Base-by-base conservation (phyloP, 1,140 invertebrate genomes). In the Heliconius hermathena region DNA sequence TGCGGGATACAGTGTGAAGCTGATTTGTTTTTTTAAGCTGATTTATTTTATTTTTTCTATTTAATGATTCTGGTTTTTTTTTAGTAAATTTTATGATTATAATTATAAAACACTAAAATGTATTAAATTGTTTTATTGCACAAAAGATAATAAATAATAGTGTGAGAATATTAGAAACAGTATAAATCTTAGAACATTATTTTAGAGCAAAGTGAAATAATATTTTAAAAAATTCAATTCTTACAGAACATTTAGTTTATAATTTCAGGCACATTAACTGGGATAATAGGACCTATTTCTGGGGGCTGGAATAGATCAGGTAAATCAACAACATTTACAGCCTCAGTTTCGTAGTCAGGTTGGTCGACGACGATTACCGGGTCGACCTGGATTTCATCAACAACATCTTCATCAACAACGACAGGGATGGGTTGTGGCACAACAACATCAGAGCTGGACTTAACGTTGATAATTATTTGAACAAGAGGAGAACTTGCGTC, bases 381-480 rank as follows among this genome's bases (percentile, higher is more conserved):
- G 4, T 26, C 33, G n/a, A 52, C 49, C 11, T 66, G 22, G 11
- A 66, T 66, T 38, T 73, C 36, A 9, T 57, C 54, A 57, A 9
- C 54, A 22, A 57, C 54, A 57, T 57, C 8, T 0, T 57, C 54
- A 57, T n/a, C 54, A 26, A 83, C 82, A 46, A 76, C 57, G n/a
- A 66, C 79, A n/a, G 79, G 60, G 11, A 41, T 36, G 20, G 71
- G 71, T 18, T 72, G n/a, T 9, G 8, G 49, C 2, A 49, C 80
- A 46, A 49, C 72, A 60, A 76, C 77, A 71, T 79, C 77, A 66
- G 60, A 66, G 60, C 60, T 66, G 57, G 82, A 46, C 54, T 88
- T 85, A 71, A 92, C 81, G 80, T 91, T 92, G 79, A 90, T 46
- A 80, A 91, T 89, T 84, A 91, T 88, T 82, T 90, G 89, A 22